Percentiles rank a stretch among this genome's conserved stretches.
These are phyloP conservation scores for Dipodomys ordii DNA, from an alignment of 2,113 vertebrate genomes.

Conservation along the genomic window DNA sequence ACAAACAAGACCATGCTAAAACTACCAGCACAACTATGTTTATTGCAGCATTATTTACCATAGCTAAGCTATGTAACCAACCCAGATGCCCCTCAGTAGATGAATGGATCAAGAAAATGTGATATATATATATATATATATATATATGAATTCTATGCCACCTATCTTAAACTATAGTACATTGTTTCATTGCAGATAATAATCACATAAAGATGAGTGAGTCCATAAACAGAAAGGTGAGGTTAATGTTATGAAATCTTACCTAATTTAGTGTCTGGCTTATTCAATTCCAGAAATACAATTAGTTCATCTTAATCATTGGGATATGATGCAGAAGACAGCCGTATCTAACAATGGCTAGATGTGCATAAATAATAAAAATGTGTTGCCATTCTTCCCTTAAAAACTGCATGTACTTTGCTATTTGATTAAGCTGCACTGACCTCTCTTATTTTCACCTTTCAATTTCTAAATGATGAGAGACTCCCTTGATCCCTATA, in stretches of 20 bases:
- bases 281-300: constrained; percentile 75
- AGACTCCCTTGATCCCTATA: constrained; percentile 45
- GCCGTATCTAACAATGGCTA: constrained; percentile 50
- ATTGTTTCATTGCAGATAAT: not conserved
- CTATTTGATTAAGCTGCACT: constrained; percentile 71
- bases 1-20: too few species aligned
- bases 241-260: constrained; percentile 50
- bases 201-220: constrained; percentile 31
- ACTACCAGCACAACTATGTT: too few species aligned
- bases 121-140: too few species aligned
- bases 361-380: constrained; percentile 40
- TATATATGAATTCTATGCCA: too few species aligned
- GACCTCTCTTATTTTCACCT: not conserved
- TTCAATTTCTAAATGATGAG: constrained; percentile 56
- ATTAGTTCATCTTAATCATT: constrained; percentile 76
- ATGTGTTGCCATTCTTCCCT: not conserved
- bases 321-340: constrained; percentile 50
- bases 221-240: not conserved
- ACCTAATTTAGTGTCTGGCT: constrained; percentile 57
- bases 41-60: too few species aligned
- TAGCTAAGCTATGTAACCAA: too few species aligned
- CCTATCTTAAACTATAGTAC: not conserved
- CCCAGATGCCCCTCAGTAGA: too few species aligned
- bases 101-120: too few species aligned
- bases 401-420: not conserved